Conservation (phyloP, 2,797 vertebrate species). For the Microctenopoma lineatum region DNA sequence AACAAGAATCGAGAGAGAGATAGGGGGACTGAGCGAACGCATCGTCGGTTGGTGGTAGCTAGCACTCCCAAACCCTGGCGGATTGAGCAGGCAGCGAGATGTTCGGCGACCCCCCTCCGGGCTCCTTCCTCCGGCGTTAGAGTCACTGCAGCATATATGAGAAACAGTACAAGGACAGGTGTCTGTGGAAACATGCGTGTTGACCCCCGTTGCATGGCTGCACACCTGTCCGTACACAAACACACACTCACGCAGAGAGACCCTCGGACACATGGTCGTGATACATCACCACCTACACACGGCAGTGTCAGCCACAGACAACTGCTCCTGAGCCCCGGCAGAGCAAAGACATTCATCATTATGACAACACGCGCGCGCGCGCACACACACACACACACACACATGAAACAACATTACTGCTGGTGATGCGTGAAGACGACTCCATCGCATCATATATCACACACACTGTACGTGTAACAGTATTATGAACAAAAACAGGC, state of each 20-base stretch:
- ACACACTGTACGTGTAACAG: conserved; percentile 43
- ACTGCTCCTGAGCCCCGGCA: conserved; percentile 75
- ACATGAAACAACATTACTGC: conserved; percentile 57
- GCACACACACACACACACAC: conserved; percentile 44
- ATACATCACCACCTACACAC: conserved; percentile 78
- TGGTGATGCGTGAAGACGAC: conserved; percentile 67
- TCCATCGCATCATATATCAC: conserved; percentile 68
- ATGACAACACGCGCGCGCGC: conserved; percentile 69
- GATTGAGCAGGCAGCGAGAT: background rate
- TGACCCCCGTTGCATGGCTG: conserved; percentile 39
- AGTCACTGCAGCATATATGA: too few species aligned
- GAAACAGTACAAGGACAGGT: too few species aligned
- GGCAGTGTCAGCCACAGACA: conserved; percentile 74
- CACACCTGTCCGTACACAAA: conserved; percentile 17
- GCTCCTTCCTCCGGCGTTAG: too few species aligned
- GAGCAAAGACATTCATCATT: conserved; percentile 79
- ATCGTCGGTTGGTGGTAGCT: conserved; percentile 23
- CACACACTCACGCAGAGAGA: conserved; percentile 25
- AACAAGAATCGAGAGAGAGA: conserved; percentile 4
- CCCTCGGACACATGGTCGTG: conserved; percentile 44
- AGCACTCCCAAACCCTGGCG: background rate
- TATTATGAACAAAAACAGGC: conserved; percentile 54
- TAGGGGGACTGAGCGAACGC: conserved; percentile 15
- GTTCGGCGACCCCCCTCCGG: background rate
- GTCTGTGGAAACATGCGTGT: background rate